These are phyloP conservation scores for Poecilia wingei DNA, from an alignment of 2,797 vertebrate genomes.

Conservation along the genomic window DNA sequence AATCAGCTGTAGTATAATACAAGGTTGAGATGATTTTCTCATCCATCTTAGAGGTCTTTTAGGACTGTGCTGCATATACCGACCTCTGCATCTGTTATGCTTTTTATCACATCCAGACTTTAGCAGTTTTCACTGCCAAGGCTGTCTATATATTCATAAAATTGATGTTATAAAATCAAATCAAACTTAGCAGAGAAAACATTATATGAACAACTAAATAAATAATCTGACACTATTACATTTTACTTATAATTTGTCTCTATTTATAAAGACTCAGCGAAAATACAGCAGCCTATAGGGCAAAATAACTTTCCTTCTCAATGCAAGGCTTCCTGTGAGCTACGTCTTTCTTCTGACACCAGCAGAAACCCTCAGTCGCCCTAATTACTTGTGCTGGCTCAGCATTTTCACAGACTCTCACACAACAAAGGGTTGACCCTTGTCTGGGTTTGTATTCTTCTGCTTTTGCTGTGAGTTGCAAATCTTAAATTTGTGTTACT, in stretches of 20 bases:
- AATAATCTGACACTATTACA: not conserved
- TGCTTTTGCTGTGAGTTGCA: not conserved
- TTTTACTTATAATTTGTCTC: conserved; percentile 31
- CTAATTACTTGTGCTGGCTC: conserved; percentile 71
- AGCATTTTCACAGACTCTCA: conserved; percentile 46
- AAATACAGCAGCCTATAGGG: conserved; percentile 31
- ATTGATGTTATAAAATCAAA: conserved; percentile 2
- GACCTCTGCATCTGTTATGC: not conserved
- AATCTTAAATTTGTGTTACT: conserved; percentile 8
- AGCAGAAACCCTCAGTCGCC: conserved; percentile 50
- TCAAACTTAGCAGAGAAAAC: conserved; percentile 23
- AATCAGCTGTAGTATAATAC: not conserved
- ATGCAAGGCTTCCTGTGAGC: conserved; percentile 49
- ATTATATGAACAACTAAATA: conserved; percentile 36
- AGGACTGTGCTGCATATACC: not conserved
- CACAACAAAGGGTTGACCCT: conserved; percentile 44
- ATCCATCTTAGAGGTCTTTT: not conserved
- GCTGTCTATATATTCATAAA: not conserved
- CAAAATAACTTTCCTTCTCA: conserved; percentile 60
- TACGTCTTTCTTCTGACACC: conserved; percentile 57
- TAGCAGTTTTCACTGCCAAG: not conserved
- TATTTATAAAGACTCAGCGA: conserved; percentile 17
- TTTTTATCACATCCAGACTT: not conserved
- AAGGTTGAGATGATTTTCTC: not conserved
- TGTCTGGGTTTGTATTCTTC: conserved; percentile 21